These are phyloP conservation scores for Phoeniculus purpureus DNA, from an alignment of 2,797 vertebrate species.

Conservation along the genomic window DNA sequence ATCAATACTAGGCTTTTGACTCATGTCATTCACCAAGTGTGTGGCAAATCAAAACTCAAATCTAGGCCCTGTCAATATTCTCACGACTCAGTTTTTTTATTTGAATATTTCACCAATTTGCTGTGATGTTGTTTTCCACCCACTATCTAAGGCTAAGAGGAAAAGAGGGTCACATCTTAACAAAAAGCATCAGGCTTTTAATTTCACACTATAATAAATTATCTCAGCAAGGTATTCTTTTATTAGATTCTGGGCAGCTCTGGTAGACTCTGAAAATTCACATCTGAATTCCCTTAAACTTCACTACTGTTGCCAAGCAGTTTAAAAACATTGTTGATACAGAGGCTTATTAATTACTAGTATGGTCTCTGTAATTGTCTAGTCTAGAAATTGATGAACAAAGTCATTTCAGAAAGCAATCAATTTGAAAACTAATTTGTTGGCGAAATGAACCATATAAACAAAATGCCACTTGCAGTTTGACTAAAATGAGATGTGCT, in stretches of 20 bases:
- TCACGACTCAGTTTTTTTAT: neutral
- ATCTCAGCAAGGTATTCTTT: neutral
- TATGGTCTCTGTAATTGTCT: conserved; percentile 78
- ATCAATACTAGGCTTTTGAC: neutral
- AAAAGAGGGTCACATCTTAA: neutral
- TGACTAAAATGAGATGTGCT: conserved; percentile 82
- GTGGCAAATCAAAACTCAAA: neutral
- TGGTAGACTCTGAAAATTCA: conserved; percentile 28
- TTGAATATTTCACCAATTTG: neutral
- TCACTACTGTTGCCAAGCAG: conserved; percentile 39
- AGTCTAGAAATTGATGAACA: conserved; percentile 79
- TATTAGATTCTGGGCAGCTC: neutral
- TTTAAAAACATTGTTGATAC: conserved; percentile 74
- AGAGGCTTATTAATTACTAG: conserved; percentile 79
- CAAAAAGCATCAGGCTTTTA: neutral
- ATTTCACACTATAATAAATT: neutral
- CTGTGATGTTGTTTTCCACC: rapidly evolving
- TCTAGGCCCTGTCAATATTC: neutral
- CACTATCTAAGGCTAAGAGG: neutral
- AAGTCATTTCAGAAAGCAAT: conserved; percentile 82
- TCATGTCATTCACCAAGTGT: neutral
- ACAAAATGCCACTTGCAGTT: conserved; percentile 82
- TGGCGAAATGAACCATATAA: conserved; percentile 84
- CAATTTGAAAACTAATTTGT: conserved; percentile 86
- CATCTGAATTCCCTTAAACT: conserved; percentile 64